Evolutionary conservation across 1,140 invertebrate species (phyloP).

Genomic region (Triops longicaudatus): DNA sequence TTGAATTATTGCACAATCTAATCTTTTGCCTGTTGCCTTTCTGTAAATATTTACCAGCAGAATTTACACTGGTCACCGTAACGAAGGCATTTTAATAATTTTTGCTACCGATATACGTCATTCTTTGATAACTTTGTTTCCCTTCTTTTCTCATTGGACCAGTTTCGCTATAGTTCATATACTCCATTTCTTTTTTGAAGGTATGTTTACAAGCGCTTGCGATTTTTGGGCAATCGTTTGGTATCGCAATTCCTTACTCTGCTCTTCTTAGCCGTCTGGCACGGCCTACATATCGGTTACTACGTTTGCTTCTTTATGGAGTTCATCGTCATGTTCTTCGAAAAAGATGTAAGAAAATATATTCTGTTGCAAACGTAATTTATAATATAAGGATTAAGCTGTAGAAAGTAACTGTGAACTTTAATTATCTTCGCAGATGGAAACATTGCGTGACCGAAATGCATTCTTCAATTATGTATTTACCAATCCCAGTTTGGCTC

Average conservation of each 20-base stretch:
- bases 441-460: constrained; percentile 36
- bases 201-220: constrained; percentile 82
- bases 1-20: too few relatives aligned
- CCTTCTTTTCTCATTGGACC: constrained; percentile 23
- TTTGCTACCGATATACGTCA: too few relatives aligned
- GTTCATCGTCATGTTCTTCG: constrained; percentile 75
- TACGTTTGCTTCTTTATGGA: constrained; percentile 87
- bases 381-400: too few relatives aligned
- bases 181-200: constrained; percentile 38
- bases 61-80: too few relatives aligned
- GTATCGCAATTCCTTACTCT: constrained; percentile 73
- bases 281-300: constrained; percentile 79
- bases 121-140: not conserved
- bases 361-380: constrained; percentile 15
- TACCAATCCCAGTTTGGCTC: constrained; percentile 34
- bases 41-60: too few relatives aligned
- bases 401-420: constrained; percentile 18
- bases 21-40: too few relatives aligned
- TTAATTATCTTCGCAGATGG: constrained; percentile 36
- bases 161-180: too few relatives aligned
- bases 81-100: too few relatives aligned
- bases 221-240: constrained; percentile 76
- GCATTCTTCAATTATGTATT: constrained; percentile 38
- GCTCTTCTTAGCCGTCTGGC: constrained; percentile 83
- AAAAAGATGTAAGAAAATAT: constrained; percentile 64